Percentiles rank a stretch among this genome's conserved stretches.
phyloP scores from a whole-genome alignment of 1,140 invertebrate genomes.

The Drosophila lowei region DNA sequence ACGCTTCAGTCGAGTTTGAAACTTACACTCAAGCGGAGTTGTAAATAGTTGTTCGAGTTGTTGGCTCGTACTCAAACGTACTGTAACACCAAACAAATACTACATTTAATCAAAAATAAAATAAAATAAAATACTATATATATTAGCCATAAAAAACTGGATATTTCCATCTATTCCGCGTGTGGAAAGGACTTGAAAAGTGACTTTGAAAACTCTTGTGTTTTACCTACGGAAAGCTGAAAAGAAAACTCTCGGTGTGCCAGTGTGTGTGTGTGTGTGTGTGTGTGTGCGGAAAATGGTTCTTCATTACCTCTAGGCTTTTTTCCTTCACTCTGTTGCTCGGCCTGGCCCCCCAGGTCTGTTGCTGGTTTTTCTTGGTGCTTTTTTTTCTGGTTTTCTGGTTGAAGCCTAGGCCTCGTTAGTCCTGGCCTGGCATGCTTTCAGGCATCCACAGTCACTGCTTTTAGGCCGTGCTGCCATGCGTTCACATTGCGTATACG shows the following conservation, averaged over 20 bases:
- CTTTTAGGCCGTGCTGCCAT: conserved; percentile 14
- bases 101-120: conserved; percentile 1
- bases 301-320: conserved; percentile 49
- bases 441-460: too few species aligned
- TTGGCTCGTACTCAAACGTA: conserved; percentile 83
- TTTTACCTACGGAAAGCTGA: conserved; percentile 13
- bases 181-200: neutral
- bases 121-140: conserved; percentile 12
- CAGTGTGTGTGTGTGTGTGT: conserved; percentile 25
- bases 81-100: conserved; percentile 45
- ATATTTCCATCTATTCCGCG: conserved; percentile 43
- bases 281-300: conserved; percentile 30
- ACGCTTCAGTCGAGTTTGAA: conserved; percentile 83
- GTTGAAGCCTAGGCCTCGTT: conserved; percentile 33
- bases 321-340: conserved; percentile 9
- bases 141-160: conserved; percentile 23
- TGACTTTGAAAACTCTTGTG: conserved; percentile 15
- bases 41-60: conserved; percentile 82
- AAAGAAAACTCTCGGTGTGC: conserved; percentile 50
- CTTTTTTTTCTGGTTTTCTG: conserved; percentile 12
- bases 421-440: conserved; percentile 27
- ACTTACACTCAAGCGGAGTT: conserved; percentile 82
- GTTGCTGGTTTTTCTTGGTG: conserved; percentile 15
- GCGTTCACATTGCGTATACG: conserved; percentile 57
- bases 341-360: neutral